Conservation (phyloP, 2,888 invertebrate genomes). For the Deilephila elpenor region DNA sequence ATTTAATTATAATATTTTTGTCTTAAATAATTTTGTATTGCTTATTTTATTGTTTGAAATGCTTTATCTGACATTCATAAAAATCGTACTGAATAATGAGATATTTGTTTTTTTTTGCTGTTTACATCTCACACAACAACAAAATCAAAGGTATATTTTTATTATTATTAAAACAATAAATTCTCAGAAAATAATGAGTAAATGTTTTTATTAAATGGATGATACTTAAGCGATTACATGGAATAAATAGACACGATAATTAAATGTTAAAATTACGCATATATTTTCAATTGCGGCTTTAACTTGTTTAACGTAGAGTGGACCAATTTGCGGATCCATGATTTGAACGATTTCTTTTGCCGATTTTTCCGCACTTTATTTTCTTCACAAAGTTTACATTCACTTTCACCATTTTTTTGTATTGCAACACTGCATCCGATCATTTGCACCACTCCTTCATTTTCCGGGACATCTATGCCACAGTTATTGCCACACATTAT, state of each 20-base stretch:
- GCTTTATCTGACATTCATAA: no score
- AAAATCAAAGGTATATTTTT: no score
- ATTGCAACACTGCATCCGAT: conserved; percentile 42
- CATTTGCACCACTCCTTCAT: conserved; percentile 52
- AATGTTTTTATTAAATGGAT: background rate
- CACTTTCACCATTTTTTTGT: background rate
- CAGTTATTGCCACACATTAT: conserved; percentile 55
- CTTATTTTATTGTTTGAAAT: no score
- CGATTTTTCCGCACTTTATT: background rate
- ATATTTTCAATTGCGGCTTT: background rate
- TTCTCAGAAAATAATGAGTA: no score
- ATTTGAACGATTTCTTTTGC: background rate
- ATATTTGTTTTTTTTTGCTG: no score
- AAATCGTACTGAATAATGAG: no score
- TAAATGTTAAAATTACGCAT: background rate
- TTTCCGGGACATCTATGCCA: conserved; percentile 51
- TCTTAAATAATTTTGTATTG: no score
- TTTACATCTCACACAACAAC: no score
- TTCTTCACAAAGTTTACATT: conserved; percentile 4
- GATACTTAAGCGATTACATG: background rate
- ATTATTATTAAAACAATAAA: no score
- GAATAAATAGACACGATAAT: background rate
- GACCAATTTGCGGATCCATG: conserved; percentile 12
- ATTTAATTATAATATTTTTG: no score
- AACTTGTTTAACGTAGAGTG: background rate